Conservation (phyloP, 2,888 invertebrate genomes). For the Hartigia nigra region DNA sequence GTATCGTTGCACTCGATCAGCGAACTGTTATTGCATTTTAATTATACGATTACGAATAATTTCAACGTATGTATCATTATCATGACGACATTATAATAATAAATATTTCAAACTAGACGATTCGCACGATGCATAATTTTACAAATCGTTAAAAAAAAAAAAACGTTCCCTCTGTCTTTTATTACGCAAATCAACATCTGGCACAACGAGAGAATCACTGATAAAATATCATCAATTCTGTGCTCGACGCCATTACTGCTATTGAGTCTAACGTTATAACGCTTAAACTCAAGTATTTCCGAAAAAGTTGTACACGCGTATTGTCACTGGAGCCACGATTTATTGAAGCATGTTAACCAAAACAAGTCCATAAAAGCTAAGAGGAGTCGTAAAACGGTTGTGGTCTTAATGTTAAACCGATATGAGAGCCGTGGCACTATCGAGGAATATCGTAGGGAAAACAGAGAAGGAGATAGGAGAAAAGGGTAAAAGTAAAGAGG, state of each 20-base stretch:
- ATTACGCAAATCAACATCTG: neutral
- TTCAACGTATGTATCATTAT: too few species aligned
- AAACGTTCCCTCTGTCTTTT: too few species aligned
- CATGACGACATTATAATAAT: too few species aligned
- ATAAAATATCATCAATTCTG: neutral
- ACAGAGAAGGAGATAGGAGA: neutral
- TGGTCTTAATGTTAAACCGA: neutral
- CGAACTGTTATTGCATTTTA: too few species aligned
- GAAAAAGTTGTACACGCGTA: neutral
- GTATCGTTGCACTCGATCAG: too few species aligned
- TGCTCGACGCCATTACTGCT: neutral
- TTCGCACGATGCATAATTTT: too few species aligned
- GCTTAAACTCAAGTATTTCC: neutral
- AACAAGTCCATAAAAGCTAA: neutral
- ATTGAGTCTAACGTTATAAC: neutral
- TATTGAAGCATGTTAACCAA: neutral
- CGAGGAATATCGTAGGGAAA: neutral
- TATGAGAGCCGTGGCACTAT: neutral
- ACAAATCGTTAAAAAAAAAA: too few species aligned
- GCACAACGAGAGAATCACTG: neutral
- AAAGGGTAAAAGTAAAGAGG: neutral
- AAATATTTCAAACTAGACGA: too few species aligned
- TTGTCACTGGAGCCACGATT: neutral
- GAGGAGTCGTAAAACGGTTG: neutral
- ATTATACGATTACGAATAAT: too few species aligned